Evolutionary conservation across 2,113 vertebrate genomes (phyloP), one percentile per base, ranked within the genome.

Genomic region (Notiomystis cincta): DNA sequence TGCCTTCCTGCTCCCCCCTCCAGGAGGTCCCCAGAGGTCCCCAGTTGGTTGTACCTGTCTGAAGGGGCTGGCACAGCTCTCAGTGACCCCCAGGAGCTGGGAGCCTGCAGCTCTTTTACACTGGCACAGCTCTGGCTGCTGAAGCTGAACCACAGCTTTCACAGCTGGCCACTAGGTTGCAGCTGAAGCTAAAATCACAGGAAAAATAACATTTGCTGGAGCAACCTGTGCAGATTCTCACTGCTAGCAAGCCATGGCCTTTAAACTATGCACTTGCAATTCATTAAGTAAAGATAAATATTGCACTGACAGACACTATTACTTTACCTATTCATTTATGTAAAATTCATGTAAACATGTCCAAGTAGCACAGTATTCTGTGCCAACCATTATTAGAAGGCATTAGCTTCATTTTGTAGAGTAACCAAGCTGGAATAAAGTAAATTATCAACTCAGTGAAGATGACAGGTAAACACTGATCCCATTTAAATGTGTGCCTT

Each of bases 321-420:
- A 79, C 45, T 80, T 82, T 69, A 79, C 35, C 62, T 96, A 91
- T 66, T 93, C 17, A 73, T 91, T 93, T 91, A 96, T 90, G 70
- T 95, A 90, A 94, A 95, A 90, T 76, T 72, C 66, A 69, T 93
- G 93, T 90, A 94, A 89, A 96, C 87, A 70, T 51, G 35, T 54
- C 71, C 79, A 96, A 85, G 54, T 33, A 85, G 75, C 24, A 60
- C 37, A 66, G 28, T 31, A 51, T 82, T 77, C 54, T 40, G 44
- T 77, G 47, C 58, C 82, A 90, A 38, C 82, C 35, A 42, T 80
- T 95, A 91, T 93, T 95, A 91, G 58, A 90, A 95, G 78, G 28
- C 13, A 93, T 96, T 94, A 87, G 33, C 42, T 94, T 89, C 40
- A 85, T 91, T 96, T 79, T 77, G 45, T 79, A 70, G 53, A 82